A percentile compares a stretch with the other conserved stretches of the same genome.
These are phyloP conservation scores for Morpho achilles DNA, from an alignment of 2,888 invertebrate species.

Conservation along the genomic window DNA sequence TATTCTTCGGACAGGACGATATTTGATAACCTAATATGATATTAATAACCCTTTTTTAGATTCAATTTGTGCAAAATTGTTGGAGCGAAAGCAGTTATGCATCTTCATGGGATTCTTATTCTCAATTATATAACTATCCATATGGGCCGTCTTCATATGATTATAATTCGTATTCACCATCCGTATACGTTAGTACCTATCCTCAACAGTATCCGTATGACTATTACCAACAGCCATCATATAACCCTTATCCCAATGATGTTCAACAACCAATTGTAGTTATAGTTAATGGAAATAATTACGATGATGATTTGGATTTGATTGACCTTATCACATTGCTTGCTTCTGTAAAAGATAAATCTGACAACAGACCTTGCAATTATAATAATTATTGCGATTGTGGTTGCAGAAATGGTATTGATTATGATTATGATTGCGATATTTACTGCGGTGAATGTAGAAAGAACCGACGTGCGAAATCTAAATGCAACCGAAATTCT, in stretches of 20 bases:
- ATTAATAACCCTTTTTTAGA: slow-evolving; percentile 3
- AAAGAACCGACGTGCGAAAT: slow-evolving; percentile 12
- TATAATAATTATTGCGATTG: slow-evolving; percentile 13
- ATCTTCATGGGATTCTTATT: slow-evolving; percentile 12
- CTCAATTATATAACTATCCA: slow-evolving; percentile 2
- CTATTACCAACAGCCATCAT: slow-evolving; percentile 13
- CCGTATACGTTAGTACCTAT: slow-evolving; percentile 11
- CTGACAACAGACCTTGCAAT: slow-evolving; percentile 11
- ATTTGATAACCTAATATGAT: neutral
- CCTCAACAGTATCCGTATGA: slow-evolving; percentile 9
- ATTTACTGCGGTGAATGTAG: slow-evolving; percentile 5
- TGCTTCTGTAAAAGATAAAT: slow-evolving; percentile 13
- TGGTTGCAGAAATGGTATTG: slow-evolving; percentile 18
- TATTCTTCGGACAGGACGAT: no score
- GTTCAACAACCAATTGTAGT: slow-evolving; percentile 22
- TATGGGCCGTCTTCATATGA: slow-evolving; percentile 9
- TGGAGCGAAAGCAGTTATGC: slow-evolving; percentile 9
- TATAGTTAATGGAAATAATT: slow-evolving; percentile 17
- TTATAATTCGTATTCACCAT: neutral
- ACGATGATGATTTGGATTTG: slow-evolving; percentile 13
- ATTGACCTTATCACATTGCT: slow-evolving; percentile 14
- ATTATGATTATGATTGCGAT: slow-evolving; percentile 5
- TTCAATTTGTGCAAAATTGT: slow-evolving; percentile 10
- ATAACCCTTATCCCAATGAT: slow-evolving; percentile 7
- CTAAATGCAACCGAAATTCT: slow-evolving; percentile 16